Base-by-base conservation (phyloP, 1,140 invertebrate genomes). In the Campoletis sonorensis region DNA sequence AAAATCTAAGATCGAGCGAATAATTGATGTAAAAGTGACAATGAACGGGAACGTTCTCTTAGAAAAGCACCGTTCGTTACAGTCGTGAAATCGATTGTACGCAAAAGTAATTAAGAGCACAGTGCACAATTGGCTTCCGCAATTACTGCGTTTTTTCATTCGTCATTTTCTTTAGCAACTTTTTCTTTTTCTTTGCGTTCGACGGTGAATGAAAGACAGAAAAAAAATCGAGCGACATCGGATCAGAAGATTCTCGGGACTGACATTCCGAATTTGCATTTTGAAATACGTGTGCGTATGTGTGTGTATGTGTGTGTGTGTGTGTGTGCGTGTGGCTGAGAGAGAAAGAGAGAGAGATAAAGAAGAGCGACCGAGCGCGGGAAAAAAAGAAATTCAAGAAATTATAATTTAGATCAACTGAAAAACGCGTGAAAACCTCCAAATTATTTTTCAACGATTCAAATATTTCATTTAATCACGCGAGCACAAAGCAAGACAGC, bases 211-310 rank as follows among this genome's bases (percentile, higher is more conserved):
- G 54, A 10, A 58, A n/a, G 16, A 58, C 5, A 58, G 15, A 58
- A 58, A 30, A 27, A 58, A 58, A 58, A 58, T 58, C 54, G 16
- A 58, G 18, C 21, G 21, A 67, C 13, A 30, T 10, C 16, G 21
- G 21, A 58, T n/a, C 54, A 0, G 61, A 27, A 67, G 4, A 23
- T 15, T 67, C 54, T 27, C 71, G 21, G 37, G 49, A 73, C 71
- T 51, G 71, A 73, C 71, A 73, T 73, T 73, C 71, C 71, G 40
- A 51, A 51, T 10, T 73, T 73, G 40, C 71, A 73, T 73, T 73
- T 73, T 23, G 13, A 27, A 3, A 67, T 4, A 58, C 4, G 21
- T n/a, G 21, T 23, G 40, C 13, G 40, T 8, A n/a, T n/a, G n/a
- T n/a, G n/a, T n/a, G n/a, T n/a, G n/a, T n/a, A n/a, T n/a, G n/a